Evolutionary conservation across 1,140 invertebrate species (phyloP), one percentile per base, ranked within the genome.

Genomic region (Listronotus bonariensis): DNA sequence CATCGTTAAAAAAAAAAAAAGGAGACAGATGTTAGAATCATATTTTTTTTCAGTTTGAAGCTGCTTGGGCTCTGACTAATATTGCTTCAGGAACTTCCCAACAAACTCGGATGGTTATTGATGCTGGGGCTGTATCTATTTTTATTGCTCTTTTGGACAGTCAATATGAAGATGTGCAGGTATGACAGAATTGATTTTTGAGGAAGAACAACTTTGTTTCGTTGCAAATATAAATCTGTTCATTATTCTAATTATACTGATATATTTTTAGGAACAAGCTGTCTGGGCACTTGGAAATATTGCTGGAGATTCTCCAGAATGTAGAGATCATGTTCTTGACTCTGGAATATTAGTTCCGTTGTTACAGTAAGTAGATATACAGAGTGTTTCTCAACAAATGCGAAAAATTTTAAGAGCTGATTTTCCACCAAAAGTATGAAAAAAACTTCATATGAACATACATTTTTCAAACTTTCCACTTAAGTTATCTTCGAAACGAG

Each of bases 231-330:
- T 26, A 26, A 5, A 5, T 26, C 20, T 26, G 5, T 3, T 26
- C 1, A 26, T 26, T 26, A 5, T 5, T 3, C 5, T 26, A 26
- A 26, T 3, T 26, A 26, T 26, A 26, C 20, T 26, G 2, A 26
- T 26, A 26, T 26, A 26, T 26, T 26, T 40, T 43, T 32, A 96
- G 76, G 96, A 98, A 81, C 91, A 98, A 82, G 93, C 95, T 45
- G 93, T 97, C 40, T 98, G 96, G 96, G 96, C 95, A 38, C 82
- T 98, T 46, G 95, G 95, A 62, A 98, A 99, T 80, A 96, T 98
- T 74, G 96, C 96, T 61, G 96, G 96, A 20, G 96, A 98, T 79
- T 96, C 93, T 57, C 89, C 96, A 26, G 87, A 91, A 69, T 98
- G 92, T 79, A 84, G 96, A 67, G 94, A 99, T 82, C 89, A 92